These are phyloP conservation scores for Carduelis carduelis DNA, from an alignment of 2,797 vertebrate species.

Conservation along the genomic window DNA sequence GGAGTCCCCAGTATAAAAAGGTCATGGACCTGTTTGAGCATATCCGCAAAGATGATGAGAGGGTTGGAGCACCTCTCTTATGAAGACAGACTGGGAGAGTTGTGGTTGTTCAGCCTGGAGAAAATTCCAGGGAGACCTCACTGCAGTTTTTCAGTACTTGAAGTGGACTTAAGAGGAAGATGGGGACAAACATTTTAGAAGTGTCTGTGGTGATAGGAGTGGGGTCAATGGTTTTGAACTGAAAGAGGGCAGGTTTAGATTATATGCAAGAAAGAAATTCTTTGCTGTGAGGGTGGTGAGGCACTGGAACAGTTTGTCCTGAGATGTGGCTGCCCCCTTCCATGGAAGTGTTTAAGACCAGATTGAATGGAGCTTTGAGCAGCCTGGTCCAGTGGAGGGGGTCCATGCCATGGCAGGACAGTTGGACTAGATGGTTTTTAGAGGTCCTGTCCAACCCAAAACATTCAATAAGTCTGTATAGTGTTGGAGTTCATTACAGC, in stretches of 20 bases:
- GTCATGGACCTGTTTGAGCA: background rate
- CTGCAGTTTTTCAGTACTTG: background rate
- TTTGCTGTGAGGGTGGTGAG: background rate
- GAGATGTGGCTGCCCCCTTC: background rate
- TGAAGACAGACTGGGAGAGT: background rate
- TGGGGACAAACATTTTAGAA: background rate
- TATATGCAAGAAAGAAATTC: background rate
- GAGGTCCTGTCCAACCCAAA: background rate
- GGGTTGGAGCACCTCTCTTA: background rate
- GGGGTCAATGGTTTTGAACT: background rate
- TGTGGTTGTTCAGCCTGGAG: background rate
- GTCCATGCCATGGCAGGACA: accelerated
- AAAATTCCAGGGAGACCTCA: background rate
- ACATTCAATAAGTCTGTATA: accelerated
- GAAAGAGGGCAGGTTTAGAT: background rate
- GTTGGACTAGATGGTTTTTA: background rate
- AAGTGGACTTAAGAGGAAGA: background rate
- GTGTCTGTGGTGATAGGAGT: background rate
- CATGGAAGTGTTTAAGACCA: background rate
- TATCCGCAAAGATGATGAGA: background rate
- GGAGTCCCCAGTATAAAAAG: background rate
- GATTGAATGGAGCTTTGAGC: background rate
- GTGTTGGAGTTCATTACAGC: background rate
- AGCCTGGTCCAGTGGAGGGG: accelerated
- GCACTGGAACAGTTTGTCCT: background rate